phyloP scores from a whole-genome alignment of 2,888 invertebrate species.

The Zeuzera pyrina region DNA sequence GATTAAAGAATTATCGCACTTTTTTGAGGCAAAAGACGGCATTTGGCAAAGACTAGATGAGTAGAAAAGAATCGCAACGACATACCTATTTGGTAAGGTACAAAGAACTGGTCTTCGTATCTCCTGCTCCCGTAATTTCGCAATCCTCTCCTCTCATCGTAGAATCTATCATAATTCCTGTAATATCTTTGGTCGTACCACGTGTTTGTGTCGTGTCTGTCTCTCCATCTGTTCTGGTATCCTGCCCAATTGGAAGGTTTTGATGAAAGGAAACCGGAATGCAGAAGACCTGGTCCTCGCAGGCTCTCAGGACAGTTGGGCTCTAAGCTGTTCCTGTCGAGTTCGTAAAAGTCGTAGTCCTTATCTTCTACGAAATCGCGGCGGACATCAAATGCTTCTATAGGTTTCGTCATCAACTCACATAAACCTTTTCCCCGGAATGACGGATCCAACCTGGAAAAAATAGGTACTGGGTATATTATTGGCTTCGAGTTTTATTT shows the following conservation, averaged over 20 bases:
- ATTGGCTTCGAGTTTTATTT: too few species aligned
- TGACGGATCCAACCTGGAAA: slow-evolving; percentile 76
- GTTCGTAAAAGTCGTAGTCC: slow-evolving; percentile 86
- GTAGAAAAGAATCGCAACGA: too few species aligned
- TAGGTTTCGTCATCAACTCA: slow-evolving; percentile 81
- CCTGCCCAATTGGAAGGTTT: slow-evolving; percentile 34
- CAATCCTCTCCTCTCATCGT: slow-evolving; percentile 26
- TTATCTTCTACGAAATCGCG: slow-evolving; percentile 76
- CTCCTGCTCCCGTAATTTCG: slow-evolving; percentile 30
- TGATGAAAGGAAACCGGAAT: slow-evolving; percentile 59
- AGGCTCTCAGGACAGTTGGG: slow-evolving; percentile 69
- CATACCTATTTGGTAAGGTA: slow-evolving; percentile 73
- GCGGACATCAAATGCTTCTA: slow-evolving; percentile 77
- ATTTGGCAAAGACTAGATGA: too few species aligned
- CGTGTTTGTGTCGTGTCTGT: slow-evolving; percentile 34
- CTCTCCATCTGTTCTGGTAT: slow-evolving; percentile 24
- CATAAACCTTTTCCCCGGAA: slow-evolving; percentile 83
- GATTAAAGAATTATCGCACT: too few species aligned
- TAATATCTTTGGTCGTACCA: slow-evolving; percentile 23
- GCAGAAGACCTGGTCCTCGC: slow-evolving; percentile 48
- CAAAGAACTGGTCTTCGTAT: slow-evolving; percentile 49
- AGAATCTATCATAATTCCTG: slow-evolving; percentile 22
- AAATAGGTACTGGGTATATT: background rate
- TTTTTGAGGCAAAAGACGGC: too few species aligned
- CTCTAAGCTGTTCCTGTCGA: slow-evolving; percentile 79